Conservation (phyloP, 2,888 invertebrate species). For the Drosophila pegasa region DNA sequence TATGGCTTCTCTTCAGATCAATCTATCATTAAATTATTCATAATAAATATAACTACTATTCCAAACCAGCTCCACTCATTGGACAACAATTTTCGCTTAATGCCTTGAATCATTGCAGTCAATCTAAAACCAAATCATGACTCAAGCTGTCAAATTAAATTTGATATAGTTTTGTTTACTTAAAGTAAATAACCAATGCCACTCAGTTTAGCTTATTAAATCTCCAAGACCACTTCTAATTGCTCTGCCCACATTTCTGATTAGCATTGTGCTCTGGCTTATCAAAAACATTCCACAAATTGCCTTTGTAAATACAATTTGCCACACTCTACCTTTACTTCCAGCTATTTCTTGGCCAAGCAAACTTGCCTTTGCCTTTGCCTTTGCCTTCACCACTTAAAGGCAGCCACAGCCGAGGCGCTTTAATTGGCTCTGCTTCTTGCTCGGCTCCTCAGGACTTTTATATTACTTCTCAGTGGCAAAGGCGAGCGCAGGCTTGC, state of each 20-base stretch:
- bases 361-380: background rate
- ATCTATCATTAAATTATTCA: no score
- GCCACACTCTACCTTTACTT: background rate
- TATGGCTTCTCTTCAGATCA: no score
- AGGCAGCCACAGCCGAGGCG: conserved; percentile 8
- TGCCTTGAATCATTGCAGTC: no score
- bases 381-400: background rate
- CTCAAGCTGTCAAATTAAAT: no score
- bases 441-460: conserved; percentile 21
- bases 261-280: background rate
- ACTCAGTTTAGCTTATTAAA: no score
- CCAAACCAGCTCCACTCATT: no score
- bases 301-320: no score
- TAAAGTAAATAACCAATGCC: no score
- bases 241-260: background rate
- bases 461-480: background rate
- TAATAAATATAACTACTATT: no score
- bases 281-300: conserved; percentile 2
- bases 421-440: conserved; percentile 35
- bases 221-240: background rate
- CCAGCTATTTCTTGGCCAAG: background rate
- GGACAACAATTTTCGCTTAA: no score
- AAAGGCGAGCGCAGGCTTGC: background rate
- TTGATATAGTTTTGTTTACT: no score
- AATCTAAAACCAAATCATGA: no score